Evolutionary conservation across 1,140 invertebrate species (phyloP).

Genomic region (Ceratosolen fusciceps): DNA sequence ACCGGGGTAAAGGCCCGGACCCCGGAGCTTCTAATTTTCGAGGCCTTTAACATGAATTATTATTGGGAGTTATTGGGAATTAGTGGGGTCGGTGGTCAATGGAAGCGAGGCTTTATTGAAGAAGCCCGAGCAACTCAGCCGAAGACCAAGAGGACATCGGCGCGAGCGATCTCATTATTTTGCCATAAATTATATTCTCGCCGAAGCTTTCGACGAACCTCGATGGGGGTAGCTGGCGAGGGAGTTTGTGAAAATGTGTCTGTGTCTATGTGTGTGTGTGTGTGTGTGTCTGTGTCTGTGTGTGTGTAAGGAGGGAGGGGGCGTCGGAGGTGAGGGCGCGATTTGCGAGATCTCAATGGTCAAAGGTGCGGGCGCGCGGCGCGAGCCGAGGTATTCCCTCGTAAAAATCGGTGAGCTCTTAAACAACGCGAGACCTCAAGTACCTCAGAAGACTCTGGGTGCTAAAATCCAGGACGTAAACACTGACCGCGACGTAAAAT

Average conservation of each 20-base stretch:
- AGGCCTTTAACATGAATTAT: too few species aligned
- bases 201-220: not conserved
- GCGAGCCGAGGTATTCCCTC: constrained; percentile 39
- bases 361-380: not conserved
- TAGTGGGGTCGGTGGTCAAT: too few species aligned
- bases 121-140: too few species aligned
- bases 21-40: too few species aligned
- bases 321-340: not conserved
- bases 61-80: too few species aligned
- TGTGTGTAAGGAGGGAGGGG: not conserved
- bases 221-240: not conserved
- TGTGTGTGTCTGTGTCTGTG: too few species aligned
- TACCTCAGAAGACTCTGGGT: constrained; percentile 55
- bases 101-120: too few species aligned
- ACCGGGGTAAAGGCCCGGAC: too few species aligned
- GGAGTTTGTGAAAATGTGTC: too few species aligned
- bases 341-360: too few species aligned
- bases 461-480: constrained; percentile 65
- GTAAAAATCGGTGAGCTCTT: constrained; percentile 64
- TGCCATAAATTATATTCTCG: not conserved
- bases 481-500: constrained; percentile 67
- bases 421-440: constrained; percentile 56
- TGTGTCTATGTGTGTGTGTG: too few species aligned
- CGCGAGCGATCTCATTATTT: not conserved
- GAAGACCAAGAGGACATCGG: not conserved